phyloP scores from a whole-genome alignment of 23 tunicate genomes.

The Halocynthia roretzi region DNA sequence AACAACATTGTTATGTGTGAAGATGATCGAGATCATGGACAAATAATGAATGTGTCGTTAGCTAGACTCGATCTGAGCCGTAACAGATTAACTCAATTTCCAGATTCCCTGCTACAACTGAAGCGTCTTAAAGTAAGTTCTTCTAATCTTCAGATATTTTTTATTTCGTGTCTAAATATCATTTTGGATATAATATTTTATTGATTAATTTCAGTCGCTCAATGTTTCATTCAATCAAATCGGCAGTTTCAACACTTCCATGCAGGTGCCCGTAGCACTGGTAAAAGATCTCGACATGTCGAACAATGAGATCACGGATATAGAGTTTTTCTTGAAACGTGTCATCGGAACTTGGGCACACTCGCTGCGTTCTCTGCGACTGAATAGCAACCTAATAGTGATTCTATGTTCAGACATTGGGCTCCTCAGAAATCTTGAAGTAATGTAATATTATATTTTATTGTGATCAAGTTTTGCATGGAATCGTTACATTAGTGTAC shows the following conservation, averaged over 20 bases:
- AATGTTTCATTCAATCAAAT: not conserved
- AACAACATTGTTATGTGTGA: not conserved
- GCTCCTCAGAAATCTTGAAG: not conserved
- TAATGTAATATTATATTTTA: not conserved
- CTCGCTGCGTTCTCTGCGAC: not conserved
- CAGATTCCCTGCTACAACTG: not conserved
- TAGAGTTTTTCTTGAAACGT: not conserved
- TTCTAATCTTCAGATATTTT: not conserved
- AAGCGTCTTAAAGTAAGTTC: not conserved
- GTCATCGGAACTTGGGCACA: not conserved
- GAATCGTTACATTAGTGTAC: too few species aligned
- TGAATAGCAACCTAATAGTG: not conserved
- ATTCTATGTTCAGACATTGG: not conserved
- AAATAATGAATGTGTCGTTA: not conserved
- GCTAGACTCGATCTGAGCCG: not conserved
- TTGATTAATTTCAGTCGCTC: not conserved
- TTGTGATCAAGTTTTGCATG: too few species aligned
- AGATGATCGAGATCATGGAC: not conserved
- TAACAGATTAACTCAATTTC: not conserved
- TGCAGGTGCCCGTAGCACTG: not conserved
- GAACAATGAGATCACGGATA: not conserved
- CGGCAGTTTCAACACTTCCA: not conserved
- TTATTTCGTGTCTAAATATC: not conserved
- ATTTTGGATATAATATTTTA: not conserved
- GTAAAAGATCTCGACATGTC: not conserved